A percentile compares a stretch with the other conserved stretches of the same genome.
These are phyloP conservation scores for Acanthoscelides obtectus DNA, from an alignment of 2,888 invertebrate genomes.

Conservation along the genomic window DNA sequence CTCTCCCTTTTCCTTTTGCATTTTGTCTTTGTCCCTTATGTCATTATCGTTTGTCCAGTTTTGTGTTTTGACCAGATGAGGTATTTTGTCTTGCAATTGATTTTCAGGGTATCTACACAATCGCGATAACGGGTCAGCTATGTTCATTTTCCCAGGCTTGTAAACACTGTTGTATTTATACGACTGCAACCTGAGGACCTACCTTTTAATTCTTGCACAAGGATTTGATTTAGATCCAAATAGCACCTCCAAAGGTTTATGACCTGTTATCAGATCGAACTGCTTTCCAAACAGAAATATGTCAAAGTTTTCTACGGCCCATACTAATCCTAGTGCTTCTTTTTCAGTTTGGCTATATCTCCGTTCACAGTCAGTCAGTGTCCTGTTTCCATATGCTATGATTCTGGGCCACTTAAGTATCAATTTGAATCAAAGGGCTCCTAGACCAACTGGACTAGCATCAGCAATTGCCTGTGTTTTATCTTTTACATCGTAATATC, in stretches of 20 bases:
- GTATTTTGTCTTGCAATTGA: no score
- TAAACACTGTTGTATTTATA: background rate
- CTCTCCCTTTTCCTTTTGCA: no score
- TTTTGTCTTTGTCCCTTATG: no score
- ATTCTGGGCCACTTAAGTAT: slow-evolving; percentile 19
- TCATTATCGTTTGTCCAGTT: no score
- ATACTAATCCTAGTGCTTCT: no score
- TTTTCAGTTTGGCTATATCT: slow-evolving; percentile 38
- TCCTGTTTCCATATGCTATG: slow-evolving; percentile 29
- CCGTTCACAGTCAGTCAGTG: slow-evolving; percentile 24
- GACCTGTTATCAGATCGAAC: no score
- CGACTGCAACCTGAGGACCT: background rate
- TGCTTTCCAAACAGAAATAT: no score
- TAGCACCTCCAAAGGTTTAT: slow-evolving; percentile 21
- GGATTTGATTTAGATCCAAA: background rate
- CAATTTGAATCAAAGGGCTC: slow-evolving; percentile 27
- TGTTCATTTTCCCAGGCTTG: slow-evolving; percentile 1
- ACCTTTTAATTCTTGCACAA: background rate
- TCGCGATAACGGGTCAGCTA: no score
- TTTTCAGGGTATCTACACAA: no score
- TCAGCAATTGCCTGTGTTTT: slow-evolving; percentile 29
- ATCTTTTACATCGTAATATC: slow-evolving; percentile 24
- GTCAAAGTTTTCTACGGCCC: no score
- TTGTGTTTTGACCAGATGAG: no score
- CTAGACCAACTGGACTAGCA: slow-evolving; percentile 29